phyloP scores from a whole-genome alignment of 92 coral and sea anemone genomes.

The Epizoanthus fatuus region DNA sequence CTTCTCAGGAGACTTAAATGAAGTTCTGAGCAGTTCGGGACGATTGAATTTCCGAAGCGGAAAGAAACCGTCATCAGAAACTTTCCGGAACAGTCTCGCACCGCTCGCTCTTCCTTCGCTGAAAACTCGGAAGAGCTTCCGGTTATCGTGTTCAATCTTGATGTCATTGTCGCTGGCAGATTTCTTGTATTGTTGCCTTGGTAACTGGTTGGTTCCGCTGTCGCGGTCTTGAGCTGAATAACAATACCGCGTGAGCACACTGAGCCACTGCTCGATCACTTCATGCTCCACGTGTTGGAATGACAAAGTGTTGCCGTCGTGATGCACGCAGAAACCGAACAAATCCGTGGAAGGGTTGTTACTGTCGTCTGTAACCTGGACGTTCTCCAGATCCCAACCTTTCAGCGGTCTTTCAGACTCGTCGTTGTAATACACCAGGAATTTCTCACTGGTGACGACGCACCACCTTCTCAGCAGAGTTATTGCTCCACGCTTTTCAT shows the following conservation, averaged over 20 bases:
- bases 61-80: conserved; percentile 84
- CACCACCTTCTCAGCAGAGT: conserved; percentile 92
- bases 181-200: conserved; percentile 53
- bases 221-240: conserved; percentile 25
- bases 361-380: conserved; percentile 69
- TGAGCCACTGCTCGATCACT: conserved; percentile 81
- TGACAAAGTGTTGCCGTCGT: conserved; percentile 45
- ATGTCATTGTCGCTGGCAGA: conserved; percentile 84
- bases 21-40: conserved; percentile 73
- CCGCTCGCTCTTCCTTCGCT: conserved; percentile 93
- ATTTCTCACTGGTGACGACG: conserved; percentile 84
- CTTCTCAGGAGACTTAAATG: conserved; percentile 85
- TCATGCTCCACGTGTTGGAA: conserved; percentile 64
- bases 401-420: conserved; percentile 72
- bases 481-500: conserved; percentile 55
- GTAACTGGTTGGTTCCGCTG: conserved; percentile 30
- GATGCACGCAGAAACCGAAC: conserved; percentile 76
- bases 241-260: conserved; percentile 85
- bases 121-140: conserved; percentile 66
- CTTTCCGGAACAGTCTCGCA: conserved; percentile 72
- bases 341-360: conserved; percentile 57
- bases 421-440: conserved; percentile 78
- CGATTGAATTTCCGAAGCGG: conserved; percentile 76
- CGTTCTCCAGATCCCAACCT: conserved; percentile 69
- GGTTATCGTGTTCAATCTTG: conserved; percentile 57